Conservation (phyloP, 2,888 invertebrate species). For the Acleris emargana region DNA sequence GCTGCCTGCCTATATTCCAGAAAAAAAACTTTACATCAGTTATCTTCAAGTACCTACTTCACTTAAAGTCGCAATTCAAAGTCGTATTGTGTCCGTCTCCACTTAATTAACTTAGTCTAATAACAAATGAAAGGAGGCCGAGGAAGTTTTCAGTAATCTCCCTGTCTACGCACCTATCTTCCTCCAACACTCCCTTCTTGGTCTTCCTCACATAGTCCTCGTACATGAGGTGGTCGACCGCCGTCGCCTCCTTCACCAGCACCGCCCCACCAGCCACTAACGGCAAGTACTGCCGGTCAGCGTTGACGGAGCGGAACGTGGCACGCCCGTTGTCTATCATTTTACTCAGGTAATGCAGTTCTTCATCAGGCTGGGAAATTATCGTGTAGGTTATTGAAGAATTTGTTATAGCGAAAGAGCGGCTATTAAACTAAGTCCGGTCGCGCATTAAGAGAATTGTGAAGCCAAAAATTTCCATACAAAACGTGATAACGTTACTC, state of each 20-base stretch:
- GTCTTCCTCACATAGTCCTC: conserved; percentile 87
- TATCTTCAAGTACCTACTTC: neutral
- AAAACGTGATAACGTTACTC: no score
- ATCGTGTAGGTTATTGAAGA: no score
- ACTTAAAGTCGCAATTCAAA: no score
- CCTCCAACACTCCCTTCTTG: conserved; percentile 81
- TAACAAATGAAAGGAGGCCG: no score
- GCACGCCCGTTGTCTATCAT: conserved; percentile 73
- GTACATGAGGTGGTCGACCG: conserved; percentile 88
- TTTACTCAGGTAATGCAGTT: conserved; percentile 65
- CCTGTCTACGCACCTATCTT: conserved; percentile 73
- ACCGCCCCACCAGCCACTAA: conserved; percentile 66
- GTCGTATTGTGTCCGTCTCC: no score
- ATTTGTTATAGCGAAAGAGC: no score
- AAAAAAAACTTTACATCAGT: neutral
- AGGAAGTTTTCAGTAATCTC: neutral
- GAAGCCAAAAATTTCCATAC: no score
- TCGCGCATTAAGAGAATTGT: no score
- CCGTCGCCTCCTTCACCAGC: conserved; percentile 86
- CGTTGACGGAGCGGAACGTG: conserved; percentile 59
- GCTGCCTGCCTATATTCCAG: no score
- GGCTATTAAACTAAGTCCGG: no score
- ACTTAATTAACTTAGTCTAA: no score
- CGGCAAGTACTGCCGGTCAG: conserved; percentile 58
- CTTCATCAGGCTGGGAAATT: conserved; percentile 63